Percentiles rank a stretch among this genome's conserved stretches.
Conservation (phyloP, 2,888 invertebrate species). For the Agelastica alni region DNA sequence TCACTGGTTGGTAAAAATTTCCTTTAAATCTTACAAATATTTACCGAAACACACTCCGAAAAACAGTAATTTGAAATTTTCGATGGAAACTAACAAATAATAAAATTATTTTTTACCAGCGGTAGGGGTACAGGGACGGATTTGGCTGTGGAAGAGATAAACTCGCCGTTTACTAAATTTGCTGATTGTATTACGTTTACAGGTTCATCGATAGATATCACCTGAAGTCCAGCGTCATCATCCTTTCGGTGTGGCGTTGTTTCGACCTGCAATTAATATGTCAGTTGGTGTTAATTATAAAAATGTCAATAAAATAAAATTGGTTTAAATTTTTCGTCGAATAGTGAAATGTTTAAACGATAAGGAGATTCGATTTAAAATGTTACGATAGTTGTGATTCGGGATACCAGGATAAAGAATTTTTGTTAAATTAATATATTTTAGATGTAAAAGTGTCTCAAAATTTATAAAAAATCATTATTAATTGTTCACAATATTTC, state of each 20-base stretch:
- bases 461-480: too few species aligned
- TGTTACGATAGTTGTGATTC: neutral
- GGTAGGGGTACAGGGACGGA: conserved; percentile 28
- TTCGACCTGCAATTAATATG: conserved; percentile 45
- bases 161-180: conserved; percentile 53
- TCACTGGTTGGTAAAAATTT: too few species aligned
- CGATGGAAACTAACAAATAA: too few species aligned
- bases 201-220: conserved; percentile 55
- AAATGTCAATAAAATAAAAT: too few species aligned
- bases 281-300: conserved; percentile 15
- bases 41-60: too few species aligned
- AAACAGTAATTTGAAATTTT: too few species aligned
- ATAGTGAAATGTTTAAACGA: neutral
- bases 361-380: conserved; percentile 18
- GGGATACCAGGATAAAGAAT: too few species aligned
- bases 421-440: too few species aligned
- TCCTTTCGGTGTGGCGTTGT: conserved; percentile 41
- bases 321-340: neutral
- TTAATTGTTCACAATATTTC: too few species aligned
- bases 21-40: too few species aligned
- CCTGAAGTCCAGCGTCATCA: conserved; percentile 50
- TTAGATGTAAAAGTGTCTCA: too few species aligned
- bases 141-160: conserved; percentile 44
- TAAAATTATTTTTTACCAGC: conserved; percentile 42
- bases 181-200: conserved; percentile 53